Evolutionary conservation across 2,797 vertebrate species (phyloP).

Genomic region (Capromys pilorides): DNA sequence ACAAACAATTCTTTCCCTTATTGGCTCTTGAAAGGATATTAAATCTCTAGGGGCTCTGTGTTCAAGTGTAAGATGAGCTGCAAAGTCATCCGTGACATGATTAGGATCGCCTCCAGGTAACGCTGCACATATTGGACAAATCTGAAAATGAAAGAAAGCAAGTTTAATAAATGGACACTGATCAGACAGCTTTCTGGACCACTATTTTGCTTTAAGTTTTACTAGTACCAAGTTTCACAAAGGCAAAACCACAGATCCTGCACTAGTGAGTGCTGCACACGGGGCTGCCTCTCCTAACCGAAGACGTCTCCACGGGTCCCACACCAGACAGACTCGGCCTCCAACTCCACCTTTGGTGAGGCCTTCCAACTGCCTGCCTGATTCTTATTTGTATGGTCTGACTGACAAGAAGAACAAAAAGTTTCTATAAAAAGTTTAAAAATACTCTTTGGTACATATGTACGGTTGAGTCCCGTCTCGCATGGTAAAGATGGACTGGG

Average conservation of each 20-base stretch:
- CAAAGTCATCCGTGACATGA: conserved; percentile 99
- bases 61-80: conserved; percentile 99
- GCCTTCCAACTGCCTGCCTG: neutral
- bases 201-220: conserved; percentile 7
- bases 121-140: conserved; percentile 99
- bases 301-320: neutral
- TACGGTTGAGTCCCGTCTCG: neutral
- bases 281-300: neutral
- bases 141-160: conserved; percentile 89
- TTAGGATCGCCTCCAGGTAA: conserved; percentile 99
- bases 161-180: conserved; percentile 29
- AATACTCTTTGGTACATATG: neutral
- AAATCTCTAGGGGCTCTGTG: conserved; percentile 99
- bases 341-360: neutral
- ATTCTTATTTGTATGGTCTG: neutral
- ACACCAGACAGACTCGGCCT: neutral
- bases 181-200: neutral
- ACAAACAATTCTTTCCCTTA: conserved; percentile 25
- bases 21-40: conserved; percentile 94
- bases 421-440: neutral
- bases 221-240: neutral
- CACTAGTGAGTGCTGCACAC: neutral
- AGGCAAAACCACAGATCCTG: neutral
- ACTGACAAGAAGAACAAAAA: neutral
- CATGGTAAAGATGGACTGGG: neutral